These are phyloP conservation scores for Drosophila fulvimacula DNA, from an alignment of 2,888 invertebrate genomes.

Conservation along the genomic window DNA sequence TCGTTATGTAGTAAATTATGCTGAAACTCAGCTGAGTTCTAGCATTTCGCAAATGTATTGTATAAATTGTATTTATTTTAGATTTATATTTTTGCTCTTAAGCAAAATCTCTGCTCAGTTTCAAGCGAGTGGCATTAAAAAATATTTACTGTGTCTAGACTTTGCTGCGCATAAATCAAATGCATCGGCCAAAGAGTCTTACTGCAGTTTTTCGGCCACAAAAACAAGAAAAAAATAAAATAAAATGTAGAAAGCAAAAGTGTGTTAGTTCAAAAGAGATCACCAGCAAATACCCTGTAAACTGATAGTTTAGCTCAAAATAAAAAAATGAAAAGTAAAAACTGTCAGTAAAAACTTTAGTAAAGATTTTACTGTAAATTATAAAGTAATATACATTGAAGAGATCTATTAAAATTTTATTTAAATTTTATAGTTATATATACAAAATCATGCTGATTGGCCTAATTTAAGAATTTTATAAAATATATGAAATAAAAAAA, in stretches of 20 bases:
- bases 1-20: slow-evolving; percentile 63
- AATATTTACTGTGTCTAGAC: slow-evolving; percentile 81
- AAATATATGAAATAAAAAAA: too few species aligned
- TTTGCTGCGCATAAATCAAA: slow-evolving; percentile 72
- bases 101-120: slow-evolving; percentile 54
- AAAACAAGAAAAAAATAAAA: slow-evolving; percentile 21
- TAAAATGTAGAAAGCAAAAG: slow-evolving; percentile 10
- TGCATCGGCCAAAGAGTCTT: slow-evolving; percentile 58
- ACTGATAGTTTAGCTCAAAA: not conserved
- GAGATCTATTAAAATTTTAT: not conserved
- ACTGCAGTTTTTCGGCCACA: slow-evolving; percentile 55
- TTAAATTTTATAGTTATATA: too few species aligned
- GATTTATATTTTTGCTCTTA: slow-evolving; percentile 69
- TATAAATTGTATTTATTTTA: slow-evolving; percentile 70
- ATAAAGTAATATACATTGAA: too few species aligned
- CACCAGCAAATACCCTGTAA: slow-evolving; percentile 15
- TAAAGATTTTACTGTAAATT: too few species aligned
- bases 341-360: too few species aligned
- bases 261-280: not conserved
- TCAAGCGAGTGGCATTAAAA: slow-evolving; percentile 69
- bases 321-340: not conserved
- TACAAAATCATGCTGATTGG: not conserved
- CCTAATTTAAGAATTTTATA: not conserved
- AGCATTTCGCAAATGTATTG: slow-evolving; percentile 42
- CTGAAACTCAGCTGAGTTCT: slow-evolving; percentile 47